Base-by-base conservation (phyloP, 2,888 invertebrate species). In the Drosophila tanythrix region DNA sequence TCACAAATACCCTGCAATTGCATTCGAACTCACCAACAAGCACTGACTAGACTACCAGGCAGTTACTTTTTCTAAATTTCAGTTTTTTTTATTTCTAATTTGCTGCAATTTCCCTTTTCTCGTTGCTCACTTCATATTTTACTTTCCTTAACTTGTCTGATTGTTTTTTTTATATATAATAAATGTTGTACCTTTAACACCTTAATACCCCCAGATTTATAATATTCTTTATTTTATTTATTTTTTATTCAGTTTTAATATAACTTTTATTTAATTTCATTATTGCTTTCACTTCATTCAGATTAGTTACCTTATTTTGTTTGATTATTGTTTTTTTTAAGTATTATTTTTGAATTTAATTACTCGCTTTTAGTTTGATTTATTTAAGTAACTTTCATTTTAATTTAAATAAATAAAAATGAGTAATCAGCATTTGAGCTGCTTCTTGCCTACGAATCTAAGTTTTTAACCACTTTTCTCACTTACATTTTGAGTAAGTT, bases 1-100 rank as follows among this genome's bases (percentile, higher is more conserved):
- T 36, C 1, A 0, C 3, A 38, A 10, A 63, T 80, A 11, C 81
- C 48, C 76, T 56, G 33, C 2, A 27, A 25, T 33, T 50, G 31
- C 40, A 33, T 48, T 21, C 36, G 27, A 46, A 11, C 18, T 25
- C 1, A 31, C n/a, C 31, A 52, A 33, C 15, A 8, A 21, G 3
- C 11, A 7, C 21, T 3, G 3, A 21, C 46, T 21, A 40, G n/a
- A n/a, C n/a, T 40, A 0, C 10, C 40, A 40, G 2, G 46, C 46
- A 8, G 4, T 46, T 21, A 3, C 13, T 7, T n/a, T 18, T n/a
- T 10, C 10, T 5, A 5, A 10, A 40, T 5, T n/a, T 11, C n/a
- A 5, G n/a, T 11, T 40, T 40, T 18, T 35, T 18, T 21, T 21
- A 21, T n/a, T 40, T 40, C 10, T n/a, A 40, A 40, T 40, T 40